Percentiles rank a stretch among this genome's conserved stretches.
These are phyloP conservation scores for Aleadryas rufinucha DNA, from an alignment of 2,113 vertebrate species.

Conservation along the genomic window DNA sequence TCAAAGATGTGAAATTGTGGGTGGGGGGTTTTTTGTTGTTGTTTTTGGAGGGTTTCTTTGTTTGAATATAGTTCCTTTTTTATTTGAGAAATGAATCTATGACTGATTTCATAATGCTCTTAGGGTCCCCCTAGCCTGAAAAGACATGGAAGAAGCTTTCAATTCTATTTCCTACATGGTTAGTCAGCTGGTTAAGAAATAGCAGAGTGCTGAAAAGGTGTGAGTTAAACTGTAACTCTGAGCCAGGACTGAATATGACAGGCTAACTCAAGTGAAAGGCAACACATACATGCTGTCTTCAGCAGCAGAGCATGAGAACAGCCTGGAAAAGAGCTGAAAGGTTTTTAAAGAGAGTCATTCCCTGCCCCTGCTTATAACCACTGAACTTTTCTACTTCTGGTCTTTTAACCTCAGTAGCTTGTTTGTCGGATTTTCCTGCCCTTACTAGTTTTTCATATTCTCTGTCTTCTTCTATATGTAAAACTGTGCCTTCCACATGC, in stretches of 20 bases:
- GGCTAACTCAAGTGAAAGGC: neutral
- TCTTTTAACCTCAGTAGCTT: neutral
- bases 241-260: neutral
- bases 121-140: fast-evolving
- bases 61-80: fast-evolving
- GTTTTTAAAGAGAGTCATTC: neutral
- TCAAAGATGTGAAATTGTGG: neutral
- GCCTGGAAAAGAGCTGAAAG: neutral
- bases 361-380: neutral
- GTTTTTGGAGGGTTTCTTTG: neutral
- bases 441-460: neutral
- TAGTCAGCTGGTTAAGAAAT: neutral
- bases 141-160: neutral
- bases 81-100: neutral
- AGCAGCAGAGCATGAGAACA: neutral
- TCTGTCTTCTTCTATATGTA: fast-evolving
- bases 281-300: fast-evolving
- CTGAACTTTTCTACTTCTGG: neutral
- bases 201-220: neutral
- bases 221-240: neutral
- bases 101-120: neutral
- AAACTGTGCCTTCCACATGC: neutral
- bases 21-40: fast-evolving
- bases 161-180: neutral
- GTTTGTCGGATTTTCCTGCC: fast-evolving